Percentiles rank a stretch among this genome's conserved stretches.
These are phyloP conservation scores for Varroa destructor DNA, from an alignment of 1,140 invertebrate genomes.

Conservation along the genomic window DNA sequence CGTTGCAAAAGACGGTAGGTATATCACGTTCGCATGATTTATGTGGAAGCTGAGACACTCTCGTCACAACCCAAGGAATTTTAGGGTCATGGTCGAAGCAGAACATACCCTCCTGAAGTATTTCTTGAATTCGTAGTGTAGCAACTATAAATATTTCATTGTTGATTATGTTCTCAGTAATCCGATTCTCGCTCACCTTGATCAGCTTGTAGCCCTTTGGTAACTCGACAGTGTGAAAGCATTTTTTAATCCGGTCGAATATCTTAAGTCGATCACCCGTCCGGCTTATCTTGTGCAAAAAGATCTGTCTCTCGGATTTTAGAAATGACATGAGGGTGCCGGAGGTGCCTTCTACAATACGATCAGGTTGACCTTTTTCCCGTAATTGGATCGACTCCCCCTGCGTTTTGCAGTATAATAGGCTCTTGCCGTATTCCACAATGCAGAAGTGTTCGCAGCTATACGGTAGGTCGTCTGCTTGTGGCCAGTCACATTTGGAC, in stretches of 20 bases:
- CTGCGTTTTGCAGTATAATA: constrained; percentile 1
- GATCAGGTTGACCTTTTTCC: background rate
- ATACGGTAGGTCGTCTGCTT: constrained; percentile 6
- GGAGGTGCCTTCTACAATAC: background rate
- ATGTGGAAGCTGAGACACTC: background rate
- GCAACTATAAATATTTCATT: constrained; percentile 17
- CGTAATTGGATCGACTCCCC: background rate
- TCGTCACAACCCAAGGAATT: background rate
- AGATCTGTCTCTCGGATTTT: constrained; percentile 16
- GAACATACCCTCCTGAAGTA: constrained; percentile 3
- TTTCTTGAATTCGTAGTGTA: constrained; percentile 2
- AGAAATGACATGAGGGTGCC: background rate
- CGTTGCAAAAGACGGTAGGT: constrained; percentile 2
- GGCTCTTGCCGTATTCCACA: constrained; percentile 4
- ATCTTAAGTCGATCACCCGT: constrained; percentile 19
- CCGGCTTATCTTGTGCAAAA: background rate
- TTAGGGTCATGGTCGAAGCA: background rate
- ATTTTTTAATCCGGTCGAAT: background rate
- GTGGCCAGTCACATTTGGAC: constrained; percentile 17
- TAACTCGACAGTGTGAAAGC: background rate
- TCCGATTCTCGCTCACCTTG: constrained; percentile 10
- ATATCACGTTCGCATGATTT: constrained; percentile 7
- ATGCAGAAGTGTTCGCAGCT: constrained; percentile 24
- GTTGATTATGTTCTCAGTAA: background rate
- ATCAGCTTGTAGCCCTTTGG: constrained; percentile 2